These are phyloP conservation scores for Paramormyrops kingsleyae DNA, from an alignment of 2,113 vertebrate genomes.

Conservation along the genomic window DNA sequence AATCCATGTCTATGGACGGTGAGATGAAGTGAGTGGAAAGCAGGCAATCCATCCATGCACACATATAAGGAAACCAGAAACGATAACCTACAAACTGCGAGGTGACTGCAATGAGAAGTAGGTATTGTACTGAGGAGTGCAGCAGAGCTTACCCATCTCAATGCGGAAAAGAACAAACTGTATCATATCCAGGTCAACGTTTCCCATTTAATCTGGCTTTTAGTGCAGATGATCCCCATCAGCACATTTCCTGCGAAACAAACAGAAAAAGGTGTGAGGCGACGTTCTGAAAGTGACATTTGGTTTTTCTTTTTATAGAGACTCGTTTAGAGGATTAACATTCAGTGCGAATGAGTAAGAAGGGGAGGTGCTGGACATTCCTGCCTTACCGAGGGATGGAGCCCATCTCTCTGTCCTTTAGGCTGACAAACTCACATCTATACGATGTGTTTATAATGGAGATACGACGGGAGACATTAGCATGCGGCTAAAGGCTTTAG, in stretches of 20 bases:
- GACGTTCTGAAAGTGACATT: conserved; percentile 3
- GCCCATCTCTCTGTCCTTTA: neutral
- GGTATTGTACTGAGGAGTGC: neutral
- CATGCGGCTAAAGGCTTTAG: neutral
- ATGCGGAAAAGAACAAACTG: neutral
- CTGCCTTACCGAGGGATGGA: neutral
- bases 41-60: neutral
- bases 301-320: conserved; percentile 3
- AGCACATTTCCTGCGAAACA: neutral
- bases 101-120: neutral
- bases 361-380: neutral
- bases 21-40: neutral
- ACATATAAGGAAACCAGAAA: neutral
- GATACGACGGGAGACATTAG: neutral
- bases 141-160: neutral
- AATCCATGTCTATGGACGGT: neutral
- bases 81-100: neutral
- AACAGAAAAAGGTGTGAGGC: neutral
- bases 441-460: neutral
- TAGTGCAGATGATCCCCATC: neutral
- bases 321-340: neutral
- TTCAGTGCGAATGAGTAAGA: conserved; percentile 9
- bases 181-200: neutral
- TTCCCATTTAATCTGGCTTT: neutral
- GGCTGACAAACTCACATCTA: neutral